A percentile compares a stretch with the other conserved stretches of the same genome.
Conservation (phyloP, 1,140 invertebrate species). For the Acyrthosiphon pisum region DNA sequence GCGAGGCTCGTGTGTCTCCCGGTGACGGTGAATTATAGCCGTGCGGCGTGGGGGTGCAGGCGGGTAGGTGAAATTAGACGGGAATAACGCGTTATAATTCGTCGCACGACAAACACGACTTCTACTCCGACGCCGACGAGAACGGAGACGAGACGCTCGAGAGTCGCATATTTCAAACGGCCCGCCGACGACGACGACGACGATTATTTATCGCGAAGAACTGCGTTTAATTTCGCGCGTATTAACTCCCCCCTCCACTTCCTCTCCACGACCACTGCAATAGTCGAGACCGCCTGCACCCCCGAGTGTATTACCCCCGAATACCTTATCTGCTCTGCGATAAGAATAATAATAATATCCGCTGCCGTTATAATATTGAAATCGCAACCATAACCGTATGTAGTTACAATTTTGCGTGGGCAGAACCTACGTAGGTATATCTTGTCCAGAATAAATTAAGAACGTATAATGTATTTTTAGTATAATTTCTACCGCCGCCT, state of each 20-base stretch:
- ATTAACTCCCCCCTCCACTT: not conserved
- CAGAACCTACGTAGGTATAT: not conserved
- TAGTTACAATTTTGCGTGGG: not conserved
- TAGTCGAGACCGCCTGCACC: too few relatives aligned
- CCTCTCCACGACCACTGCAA: not conserved
- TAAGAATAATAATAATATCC: not conserved
- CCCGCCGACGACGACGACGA: not conserved
- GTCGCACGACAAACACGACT: not conserved
- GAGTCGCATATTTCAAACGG: not conserved
- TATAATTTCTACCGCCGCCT: not conserved
- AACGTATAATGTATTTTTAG: not conserved
- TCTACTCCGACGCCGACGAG: not conserved
- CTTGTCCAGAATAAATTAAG: not conserved
- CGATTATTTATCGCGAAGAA: not conserved
- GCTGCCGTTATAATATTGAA: not conserved
- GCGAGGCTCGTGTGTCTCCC: not conserved
- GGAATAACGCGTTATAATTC: not conserved
- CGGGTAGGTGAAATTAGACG: not conserved
- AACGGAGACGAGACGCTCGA: not conserved
- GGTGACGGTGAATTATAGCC: not conserved
- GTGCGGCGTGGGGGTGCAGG: too few relatives aligned
- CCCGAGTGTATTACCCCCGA: not conserved
- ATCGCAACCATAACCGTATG: not conserved
- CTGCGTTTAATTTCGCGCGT: not conserved
- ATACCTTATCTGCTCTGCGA: not conserved